Evolutionary conservation across 2,797 vertebrate genomes (phyloP).

Genomic region (Linurgus olivaceus): DNA sequence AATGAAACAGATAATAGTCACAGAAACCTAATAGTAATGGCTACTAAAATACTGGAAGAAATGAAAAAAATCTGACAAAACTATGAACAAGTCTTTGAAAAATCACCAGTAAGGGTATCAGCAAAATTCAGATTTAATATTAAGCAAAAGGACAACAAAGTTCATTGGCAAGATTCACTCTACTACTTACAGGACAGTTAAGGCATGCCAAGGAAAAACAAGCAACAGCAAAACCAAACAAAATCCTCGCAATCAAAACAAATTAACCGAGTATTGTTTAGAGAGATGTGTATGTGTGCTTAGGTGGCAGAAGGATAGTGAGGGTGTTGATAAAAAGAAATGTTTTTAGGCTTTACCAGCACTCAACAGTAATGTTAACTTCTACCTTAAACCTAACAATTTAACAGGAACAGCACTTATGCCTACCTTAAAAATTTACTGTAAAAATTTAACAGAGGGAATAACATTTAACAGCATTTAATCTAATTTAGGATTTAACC

Average conservation of each 20-base stretch:
- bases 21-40: neutral
- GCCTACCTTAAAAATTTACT: neutral
- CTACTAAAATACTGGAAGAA: neutral
- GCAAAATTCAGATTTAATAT: neutral
- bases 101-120: neutral
- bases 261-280: fast-evolving
- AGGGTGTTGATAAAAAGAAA: neutral
- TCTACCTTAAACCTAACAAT: neutral
- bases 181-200: neutral
- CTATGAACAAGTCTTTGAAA: neutral
- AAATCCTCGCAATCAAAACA: neutral
- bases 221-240: neutral
- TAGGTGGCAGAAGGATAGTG: neutral
- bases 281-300: neutral
- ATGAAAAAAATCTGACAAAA: no score
- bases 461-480: neutral
- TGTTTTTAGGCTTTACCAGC: neutral
- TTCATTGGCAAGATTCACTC: neutral
- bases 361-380: no score
- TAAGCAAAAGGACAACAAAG: fast-evolving
- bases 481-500: neutral
- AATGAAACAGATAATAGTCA: neutral
- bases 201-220: neutral
- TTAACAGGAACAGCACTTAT: neutral
- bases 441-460: neutral